Base-by-base conservation (phyloP, 2,113 vertebrate genomes). In the Dicerorhinus sumatrensis region DNA sequence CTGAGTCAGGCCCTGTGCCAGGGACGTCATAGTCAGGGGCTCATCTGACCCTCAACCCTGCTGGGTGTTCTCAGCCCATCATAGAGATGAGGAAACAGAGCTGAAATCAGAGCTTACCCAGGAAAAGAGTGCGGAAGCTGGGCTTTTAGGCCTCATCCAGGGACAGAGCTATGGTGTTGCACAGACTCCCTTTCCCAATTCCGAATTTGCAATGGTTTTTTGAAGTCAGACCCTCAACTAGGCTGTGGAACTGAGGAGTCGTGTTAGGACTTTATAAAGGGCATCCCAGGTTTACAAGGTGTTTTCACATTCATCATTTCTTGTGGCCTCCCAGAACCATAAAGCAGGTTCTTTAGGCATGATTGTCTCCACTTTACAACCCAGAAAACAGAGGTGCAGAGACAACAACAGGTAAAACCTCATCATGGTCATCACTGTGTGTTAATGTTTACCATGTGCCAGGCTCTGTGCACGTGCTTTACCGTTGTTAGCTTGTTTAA, bases 131-230 rank as follows among this genome's bases (percentile, higher is more conserved):
- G 46, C n/a, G 29, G 31, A 48, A n/a, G 6, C 70, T 69, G 16
- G 17, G 91, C 46, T 13, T 46, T 25, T 1, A 54, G 70, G 42
- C 20, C 46, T 31, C 2, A 1, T n/a, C 21, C 51, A 14, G 33
- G 9, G 11, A 48, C 3, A 29, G 46, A 42, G 67, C 39, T 27
- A 6, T 0, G 2, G 4, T 29, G 21, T 27, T 27, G 3, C 8
- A 1, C 27, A 20, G 36, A 92, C 11, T 27, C 25, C n/a, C 20
- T 17, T 58, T n/a, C 58, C 51, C 39, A 25, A 5, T 14, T n/a
- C 33, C 42, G 31, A 31, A 20, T 69, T 36, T 3, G 18, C 25
- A n/a, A 12, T 29, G 48, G 46, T 36, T 56, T 23, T 63, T 65
- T 67, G 56, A 72, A 54, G 23, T 56, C 29, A 63, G 23, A 54